Evolutionary conservation across 2,888 invertebrate species (phyloP), one percentile per base, ranked within the genome.

Genomic region (Coelopa pilipes): DNA sequence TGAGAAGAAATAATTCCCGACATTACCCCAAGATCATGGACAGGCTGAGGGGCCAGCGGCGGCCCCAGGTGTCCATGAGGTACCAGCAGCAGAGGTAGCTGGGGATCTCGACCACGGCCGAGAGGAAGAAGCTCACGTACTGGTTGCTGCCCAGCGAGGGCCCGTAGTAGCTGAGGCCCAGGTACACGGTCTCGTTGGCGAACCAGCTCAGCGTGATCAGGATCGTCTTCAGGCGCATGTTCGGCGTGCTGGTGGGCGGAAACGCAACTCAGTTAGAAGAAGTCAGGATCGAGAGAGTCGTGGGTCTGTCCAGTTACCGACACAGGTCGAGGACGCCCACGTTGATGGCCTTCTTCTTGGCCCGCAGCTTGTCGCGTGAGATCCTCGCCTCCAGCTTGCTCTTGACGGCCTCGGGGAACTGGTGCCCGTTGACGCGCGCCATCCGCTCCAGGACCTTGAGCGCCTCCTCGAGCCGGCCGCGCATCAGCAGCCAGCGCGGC

Each of bases 171-270:
- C 96, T 96, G 55, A 97, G 89, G 0, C 97, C 97, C 19, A 97
- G 93, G 83, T 97, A 97, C 1, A 96, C 96, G 86, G 94, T 96
- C 83, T 96, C 95, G 81, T 95, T 96, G 67, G 96, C 96, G 85
- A 97, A 96, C 96, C 96, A 96, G 85, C 95, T 96, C 24, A 96
- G 87, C 0, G 96, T 96, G 71, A 96, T 95, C 70, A 96, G 88
- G 78, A 92, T 91, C 0, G 96, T 96, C 87, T 96, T 97, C 15
- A 96, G 88, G 63, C 96, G 89, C 93, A 96, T 95, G 84, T 96
- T 96, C 1, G 96, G 96, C 0, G 96, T 96, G 79, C 91, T 91
- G 19, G 7, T 46, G 50, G 59, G 66, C 55, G 7, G 46, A 59
- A 67, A 53, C 13, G 17, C 24, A 34, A 34, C 34, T 34, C 34